These are phyloP conservation scores for Rutilus rutilus DNA, from an alignment of 2,113 vertebrate species.

Conservation along the genomic window DNA sequence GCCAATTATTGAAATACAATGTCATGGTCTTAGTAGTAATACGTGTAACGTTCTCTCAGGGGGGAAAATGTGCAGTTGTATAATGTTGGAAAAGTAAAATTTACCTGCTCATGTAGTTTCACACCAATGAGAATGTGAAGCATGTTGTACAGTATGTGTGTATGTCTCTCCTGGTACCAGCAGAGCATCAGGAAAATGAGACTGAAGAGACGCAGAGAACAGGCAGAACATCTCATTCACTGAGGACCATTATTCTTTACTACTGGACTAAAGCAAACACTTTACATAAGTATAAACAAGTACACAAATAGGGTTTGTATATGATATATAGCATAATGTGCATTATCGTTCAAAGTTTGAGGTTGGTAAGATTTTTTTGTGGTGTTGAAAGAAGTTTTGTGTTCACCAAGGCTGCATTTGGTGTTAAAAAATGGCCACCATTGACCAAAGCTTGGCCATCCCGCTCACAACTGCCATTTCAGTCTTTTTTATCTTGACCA, in stretches of 20 bases:
- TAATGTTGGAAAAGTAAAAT: neutral
- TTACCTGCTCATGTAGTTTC: neutral
- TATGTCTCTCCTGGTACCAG: conserved; percentile 85
- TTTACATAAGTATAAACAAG: neutral
- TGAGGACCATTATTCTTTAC: neutral
- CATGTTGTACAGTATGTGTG: conserved; percentile 77
- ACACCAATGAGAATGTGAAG: conserved; percentile 74
- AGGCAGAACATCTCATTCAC: neutral
- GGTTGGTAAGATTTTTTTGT: neutral
- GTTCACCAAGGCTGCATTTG: neutral
- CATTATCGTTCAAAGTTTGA: neutral
- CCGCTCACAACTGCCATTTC: too few relatives aligned
- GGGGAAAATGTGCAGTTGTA: neutral
- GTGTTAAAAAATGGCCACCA: neutral
- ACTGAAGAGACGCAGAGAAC: conserved; percentile 66
- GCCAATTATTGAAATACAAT: too few relatives aligned
- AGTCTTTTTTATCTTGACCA: too few relatives aligned
- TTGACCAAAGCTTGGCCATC: too few relatives aligned
- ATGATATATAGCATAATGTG: neutral
- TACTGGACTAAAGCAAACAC: neutral
- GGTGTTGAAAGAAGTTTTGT: neutral
- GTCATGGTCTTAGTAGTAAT: neutral
- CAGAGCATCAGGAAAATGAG: conserved; percentile 82
- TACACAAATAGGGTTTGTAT: neutral
- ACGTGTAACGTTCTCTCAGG: neutral